Base-by-base conservation (phyloP, 2,888 invertebrate species). In the Glyphotaelius pellucidus region DNA sequence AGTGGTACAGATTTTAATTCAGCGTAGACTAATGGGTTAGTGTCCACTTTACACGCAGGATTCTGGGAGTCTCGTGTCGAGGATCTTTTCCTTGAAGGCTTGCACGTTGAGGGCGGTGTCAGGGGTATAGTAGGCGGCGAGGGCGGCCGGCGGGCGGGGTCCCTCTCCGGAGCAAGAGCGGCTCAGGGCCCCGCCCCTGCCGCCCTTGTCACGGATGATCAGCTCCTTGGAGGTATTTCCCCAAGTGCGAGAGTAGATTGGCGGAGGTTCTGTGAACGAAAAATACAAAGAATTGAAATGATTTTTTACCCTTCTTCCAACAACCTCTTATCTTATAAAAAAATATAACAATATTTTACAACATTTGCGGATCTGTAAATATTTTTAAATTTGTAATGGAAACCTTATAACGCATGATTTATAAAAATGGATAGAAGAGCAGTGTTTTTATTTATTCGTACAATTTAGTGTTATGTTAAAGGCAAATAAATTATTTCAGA, bases 21-120 rank as follows among this genome's bases (percentile, higher is more conserved):
- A 67, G 67, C 25, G 67, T 67, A 67, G 67, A 67, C 67, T 67
- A 67, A 67, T 25, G 67, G 9, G 67, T 67, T 67, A 67, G 67
- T 25, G 38, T 42, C 42, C 42, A 15, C 32, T 94, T 97, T 98
- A 98, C 94, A 98, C 98, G 96, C 98, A 98, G 95, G 98, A 98
- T 95, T 98, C 98, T 85, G 98, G 98, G 95, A 98, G 97, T 95
- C 98, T 97, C 95, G 98, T 98, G 94, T 98, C 98, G 96, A 98
- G 98, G 93, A 98, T 97, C 94, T 98, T 97, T 95, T 98, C 98
- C 95, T 98, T 98, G 95, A 98, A 98, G 94, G 98, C 98, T 95
- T 98, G 97, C 91, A 98, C 98, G 95, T 98, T 98, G 94, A 98
- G 97, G 94, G 95, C 95, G 90, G 93, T 87, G 90, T 93, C 93